A percentile compares a stretch with the other conserved stretches of the same genome.
Conservation (phyloP, 2,797 vertebrate species). For the Moxostoma hubbsi region DNA sequence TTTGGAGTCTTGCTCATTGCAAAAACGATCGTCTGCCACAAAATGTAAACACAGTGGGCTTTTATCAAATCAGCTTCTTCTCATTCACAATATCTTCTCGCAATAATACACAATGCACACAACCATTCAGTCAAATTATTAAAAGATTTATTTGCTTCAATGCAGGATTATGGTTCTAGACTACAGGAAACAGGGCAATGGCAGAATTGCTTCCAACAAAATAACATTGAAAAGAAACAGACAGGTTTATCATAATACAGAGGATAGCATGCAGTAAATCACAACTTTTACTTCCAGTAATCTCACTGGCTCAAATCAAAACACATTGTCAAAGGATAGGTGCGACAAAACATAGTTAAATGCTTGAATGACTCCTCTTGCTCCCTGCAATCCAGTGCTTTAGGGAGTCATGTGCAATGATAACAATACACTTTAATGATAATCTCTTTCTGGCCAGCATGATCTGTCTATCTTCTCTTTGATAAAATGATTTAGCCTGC, state of each 20-base stretch:
- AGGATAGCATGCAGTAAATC: constrained; percentile 77
- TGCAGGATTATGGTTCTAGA: constrained; percentile 72
- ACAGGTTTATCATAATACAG: constrained; percentile 72
- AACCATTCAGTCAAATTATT: constrained; percentile 59
- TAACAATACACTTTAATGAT: constrained; percentile 18
- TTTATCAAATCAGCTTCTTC: not conserved
- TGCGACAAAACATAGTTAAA: constrained; percentile 17
- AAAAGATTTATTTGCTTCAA: constrained; percentile 75
- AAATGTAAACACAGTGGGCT: not conserved
- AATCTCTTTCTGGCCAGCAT: constrained; percentile 4
- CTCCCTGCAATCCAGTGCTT: not conserved
- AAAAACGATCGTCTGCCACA: too few relatives aligned
- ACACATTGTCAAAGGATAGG: constrained; percentile 22
- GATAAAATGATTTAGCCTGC: constrained; percentile 6
- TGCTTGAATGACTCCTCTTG: constrained; percentile 7
- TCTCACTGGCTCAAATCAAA: constrained; percentile 49
- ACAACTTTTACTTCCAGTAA: constrained; percentile 56
- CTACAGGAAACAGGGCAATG: constrained; percentile 71
- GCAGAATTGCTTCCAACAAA: constrained; percentile 70
- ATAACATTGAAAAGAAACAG: constrained; percentile 69
- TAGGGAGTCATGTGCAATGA: not conserved
- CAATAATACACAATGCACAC: constrained; percentile 50
- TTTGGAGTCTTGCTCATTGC: too few relatives aligned
- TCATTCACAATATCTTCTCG: constrained; percentile 5
- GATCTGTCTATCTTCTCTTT: constrained; percentile 3